These are phyloP conservation scores for Charina bottae DNA, from an alignment of 2,113 vertebrate genomes.

Conservation along the genomic window DNA sequence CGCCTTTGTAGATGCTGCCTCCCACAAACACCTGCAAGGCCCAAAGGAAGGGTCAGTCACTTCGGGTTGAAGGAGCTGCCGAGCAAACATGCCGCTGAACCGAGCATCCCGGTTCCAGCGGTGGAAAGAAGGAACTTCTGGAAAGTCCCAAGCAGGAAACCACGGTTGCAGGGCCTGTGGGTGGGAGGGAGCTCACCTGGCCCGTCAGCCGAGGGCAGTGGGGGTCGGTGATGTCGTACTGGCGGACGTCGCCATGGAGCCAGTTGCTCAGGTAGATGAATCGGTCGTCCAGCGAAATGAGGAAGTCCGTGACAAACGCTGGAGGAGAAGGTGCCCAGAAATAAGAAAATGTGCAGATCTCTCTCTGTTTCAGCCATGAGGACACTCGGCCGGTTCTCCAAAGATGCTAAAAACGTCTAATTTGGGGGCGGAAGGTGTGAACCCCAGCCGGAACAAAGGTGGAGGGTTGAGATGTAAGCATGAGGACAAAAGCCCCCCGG, in stretches of 20 bases:
- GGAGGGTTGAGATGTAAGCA: background rate
- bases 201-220: slow-evolving; percentile 79
- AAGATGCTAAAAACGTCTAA: background rate
- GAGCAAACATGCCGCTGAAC: background rate
- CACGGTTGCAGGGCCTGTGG: background rate
- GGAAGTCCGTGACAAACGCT: slow-evolving; percentile 89
- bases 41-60: background rate
- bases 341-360: background rate
- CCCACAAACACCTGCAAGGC: slow-evolving; percentile 85
- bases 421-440: background rate
- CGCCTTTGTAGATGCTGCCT: slow-evolving; percentile 82
- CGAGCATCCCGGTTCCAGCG: background rate
- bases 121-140: too few species aligned
- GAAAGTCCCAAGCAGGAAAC: background rate
- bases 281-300: slow-evolving; percentile 90
- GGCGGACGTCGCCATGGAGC: slow-evolving; percentile 90
- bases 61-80: background rate
- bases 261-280: slow-evolving; percentile 94
- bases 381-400: background rate
- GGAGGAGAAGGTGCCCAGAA: background rate
- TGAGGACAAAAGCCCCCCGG: background rate
- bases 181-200: slow-evolving; percentile 76
- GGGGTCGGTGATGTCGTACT: slow-evolving; percentile 89
- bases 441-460: background rate
- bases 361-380: background rate